Base-by-base conservation (phyloP, 2,113 vertebrate species). In the Mustela nigripes region DNA sequence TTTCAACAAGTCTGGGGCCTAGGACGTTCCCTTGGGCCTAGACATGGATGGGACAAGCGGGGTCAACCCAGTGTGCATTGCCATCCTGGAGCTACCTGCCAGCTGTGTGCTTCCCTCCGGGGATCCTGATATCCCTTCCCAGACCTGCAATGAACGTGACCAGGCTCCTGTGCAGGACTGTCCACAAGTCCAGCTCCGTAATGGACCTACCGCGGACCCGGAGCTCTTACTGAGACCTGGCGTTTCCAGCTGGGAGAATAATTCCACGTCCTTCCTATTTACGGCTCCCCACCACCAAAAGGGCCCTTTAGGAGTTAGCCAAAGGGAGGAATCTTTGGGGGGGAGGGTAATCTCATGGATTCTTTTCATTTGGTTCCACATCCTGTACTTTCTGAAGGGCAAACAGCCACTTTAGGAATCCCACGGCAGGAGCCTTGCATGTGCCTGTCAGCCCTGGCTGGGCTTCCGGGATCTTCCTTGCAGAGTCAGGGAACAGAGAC, bases 401-500 rank as follows among this genome's bases (percentile, higher is more conserved):
- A 19, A 60, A 31, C n/a, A 26, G 71, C 0, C 1, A 22, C 81
- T 16, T 58, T 26, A 65, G 71, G 50, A 76, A 31, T n/a, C 76
- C 73, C 22, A 2, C 1, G 28, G 11, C 12, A 24, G 24, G 62
- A n/a, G n/a, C 12, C 0, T 39, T 16, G 6, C 2, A n/a, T 19
- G 7, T 33, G 19, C 42, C 5, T 0, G 0, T 3, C 8, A 18
- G 11, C 60, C 2, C 4, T 4, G 1, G 28, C 19, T 76, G 28
- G 11, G 39, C 58, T n/a, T n/a, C 1, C 1, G 2, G 58, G n/a
- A 16, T 2, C 82, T 67, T 19, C 67, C 45, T 83, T 22, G 9
- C 10, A 62, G 81, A 58, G 36, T 18, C 14, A 5, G 1, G 33
- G 79, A 60, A 50, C 22, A 53, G 63, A 73, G 39, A 8, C 15